Evolutionary conservation across 2,797 vertebrate genomes (phyloP).

Genomic region (Hephaestus fuliginosus): DNA sequence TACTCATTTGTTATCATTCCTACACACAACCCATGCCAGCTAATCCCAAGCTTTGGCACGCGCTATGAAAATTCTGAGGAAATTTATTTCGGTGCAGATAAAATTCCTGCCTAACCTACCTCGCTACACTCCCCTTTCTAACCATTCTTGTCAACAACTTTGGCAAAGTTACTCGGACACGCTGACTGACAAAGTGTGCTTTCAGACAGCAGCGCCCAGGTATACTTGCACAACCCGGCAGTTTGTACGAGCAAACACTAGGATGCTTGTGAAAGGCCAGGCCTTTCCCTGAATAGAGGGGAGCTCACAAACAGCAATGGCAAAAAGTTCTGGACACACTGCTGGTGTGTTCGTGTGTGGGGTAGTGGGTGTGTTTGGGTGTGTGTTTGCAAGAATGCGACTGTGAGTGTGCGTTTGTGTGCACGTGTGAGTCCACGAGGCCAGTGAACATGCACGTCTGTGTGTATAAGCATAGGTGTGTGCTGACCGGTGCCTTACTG

Average conservation of each 20-base stretch:
- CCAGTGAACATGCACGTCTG: constrained; percentile 18
- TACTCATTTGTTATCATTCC: constrained; percentile 28
- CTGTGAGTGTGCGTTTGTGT: constrained; percentile 49
- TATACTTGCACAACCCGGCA: constrained; percentile 73
- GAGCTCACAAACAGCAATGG: constrained; percentile 62
- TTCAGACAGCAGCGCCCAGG: constrained; percentile 74
- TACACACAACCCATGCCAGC: background rate
- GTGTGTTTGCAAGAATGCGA: constrained; percentile 52
- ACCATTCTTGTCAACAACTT: constrained; percentile 74
- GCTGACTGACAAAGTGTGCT: constrained; percentile 76
- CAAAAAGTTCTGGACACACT: constrained; percentile 69
- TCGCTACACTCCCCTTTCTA: constrained; percentile 42
- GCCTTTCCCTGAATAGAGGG: constrained; percentile 72
- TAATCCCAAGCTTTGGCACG: constrained; percentile 6
- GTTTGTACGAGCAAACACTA: constrained; percentile 81
- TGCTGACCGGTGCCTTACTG: constrained; percentile 42
- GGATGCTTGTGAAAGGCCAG: constrained; percentile 77
- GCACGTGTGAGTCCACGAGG: constrained; percentile 29
- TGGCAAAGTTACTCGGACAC: constrained; percentile 62
- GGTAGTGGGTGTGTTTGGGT: constrained; percentile 58
- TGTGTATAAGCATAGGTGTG: constrained; percentile 30
- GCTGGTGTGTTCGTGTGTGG: constrained; percentile 67
- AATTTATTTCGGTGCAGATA: constrained; percentile 50
- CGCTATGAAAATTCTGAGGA: constrained; percentile 29
- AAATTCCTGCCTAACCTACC: constrained; percentile 40